Evolutionary conservation across 1,140 invertebrate species (phyloP).

Genomic region (Antheraea pernyi): DNA sequence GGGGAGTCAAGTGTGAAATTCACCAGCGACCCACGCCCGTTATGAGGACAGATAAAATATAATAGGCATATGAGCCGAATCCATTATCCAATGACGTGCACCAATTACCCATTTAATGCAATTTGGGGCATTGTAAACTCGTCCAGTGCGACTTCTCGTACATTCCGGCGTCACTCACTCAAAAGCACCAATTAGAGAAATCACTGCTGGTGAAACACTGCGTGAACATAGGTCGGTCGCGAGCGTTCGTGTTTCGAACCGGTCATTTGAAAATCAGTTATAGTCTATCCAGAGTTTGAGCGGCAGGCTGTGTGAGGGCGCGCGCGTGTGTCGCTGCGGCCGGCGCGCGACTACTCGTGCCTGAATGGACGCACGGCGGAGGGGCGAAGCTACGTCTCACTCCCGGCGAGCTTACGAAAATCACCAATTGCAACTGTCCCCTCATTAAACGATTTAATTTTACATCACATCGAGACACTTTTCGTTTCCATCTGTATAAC

Average conservation of each 20-base stretch:
- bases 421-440: slow-evolving; percentile 68
- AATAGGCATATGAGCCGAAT: slow-evolving; percentile 65
- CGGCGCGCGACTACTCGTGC: slow-evolving; percentile 64
- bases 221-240: slow-evolving; percentile 44
- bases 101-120: slow-evolving; percentile 77
- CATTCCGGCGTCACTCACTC: slow-evolving; percentile 71
- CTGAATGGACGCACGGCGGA: slow-evolving; percentile 67
- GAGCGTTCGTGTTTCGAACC: slow-evolving; percentile 47
- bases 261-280: slow-evolving; percentile 56
- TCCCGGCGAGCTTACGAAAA: slow-evolving; percentile 73
- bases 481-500: slow-evolving; percentile 27
- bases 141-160: slow-evolving; percentile 59
- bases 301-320: slow-evolving; percentile 46
- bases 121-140: slow-evolving; percentile 70
- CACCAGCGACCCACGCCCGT: slow-evolving; percentile 56
- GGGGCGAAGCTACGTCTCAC: slow-evolving; percentile 70
- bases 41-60: slow-evolving; percentile 56
- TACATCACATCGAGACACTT: slow-evolving; percentile 37
- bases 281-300: slow-evolving; percentile 44
- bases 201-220: slow-evolving; percentile 61
- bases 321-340: slow-evolving; percentile 66
- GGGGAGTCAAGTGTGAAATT: slow-evolving; percentile 70
- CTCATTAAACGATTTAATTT: slow-evolving; percentile 48
- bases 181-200: slow-evolving; percentile 68
- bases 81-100: slow-evolving; percentile 77